Evolutionary conservation across 2,113 vertebrate genomes (phyloP).

Genomic region (Anhinga anhinga): DNA sequence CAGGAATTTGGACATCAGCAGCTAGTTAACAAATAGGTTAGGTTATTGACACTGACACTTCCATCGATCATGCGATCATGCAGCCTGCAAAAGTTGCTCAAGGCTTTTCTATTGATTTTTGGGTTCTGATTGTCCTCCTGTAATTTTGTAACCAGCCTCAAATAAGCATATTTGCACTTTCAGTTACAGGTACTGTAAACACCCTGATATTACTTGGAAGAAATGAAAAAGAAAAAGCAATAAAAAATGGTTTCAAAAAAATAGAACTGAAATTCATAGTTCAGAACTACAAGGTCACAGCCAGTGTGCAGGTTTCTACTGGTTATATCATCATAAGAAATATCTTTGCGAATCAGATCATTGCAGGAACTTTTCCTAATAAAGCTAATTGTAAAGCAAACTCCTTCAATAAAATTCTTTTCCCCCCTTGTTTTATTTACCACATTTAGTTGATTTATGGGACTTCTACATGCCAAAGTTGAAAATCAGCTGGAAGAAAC

Average conservation of each 20-base stretch:
- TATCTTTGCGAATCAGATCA: background rate
- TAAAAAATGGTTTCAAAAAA: background rate
- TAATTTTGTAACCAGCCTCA: background rate
- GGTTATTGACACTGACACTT: background rate
- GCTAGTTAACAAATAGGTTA: background rate
- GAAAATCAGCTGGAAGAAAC: background rate
- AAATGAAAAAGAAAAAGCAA: background rate
- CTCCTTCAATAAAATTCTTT: background rate
- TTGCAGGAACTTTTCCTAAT: background rate
- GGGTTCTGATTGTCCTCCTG: background rate
- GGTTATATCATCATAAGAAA: background rate
- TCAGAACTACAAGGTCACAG: background rate
- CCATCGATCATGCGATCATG: background rate
- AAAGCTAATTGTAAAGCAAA: background rate
- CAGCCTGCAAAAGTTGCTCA: background rate
- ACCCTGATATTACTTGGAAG: background rate
- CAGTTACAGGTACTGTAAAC: background rate
- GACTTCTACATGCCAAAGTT: background rate
- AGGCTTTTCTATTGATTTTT: background rate
- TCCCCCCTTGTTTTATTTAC: rapidly evolving
- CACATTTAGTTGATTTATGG: background rate
- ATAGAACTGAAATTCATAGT: background rate
- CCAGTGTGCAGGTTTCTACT: background rate
- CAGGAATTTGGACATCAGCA: conserved; percentile 18
- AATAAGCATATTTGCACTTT: background rate